Conservation (phyloP, 2,113 vertebrate genomes). For the Pseudonaja textilis region DNA sequence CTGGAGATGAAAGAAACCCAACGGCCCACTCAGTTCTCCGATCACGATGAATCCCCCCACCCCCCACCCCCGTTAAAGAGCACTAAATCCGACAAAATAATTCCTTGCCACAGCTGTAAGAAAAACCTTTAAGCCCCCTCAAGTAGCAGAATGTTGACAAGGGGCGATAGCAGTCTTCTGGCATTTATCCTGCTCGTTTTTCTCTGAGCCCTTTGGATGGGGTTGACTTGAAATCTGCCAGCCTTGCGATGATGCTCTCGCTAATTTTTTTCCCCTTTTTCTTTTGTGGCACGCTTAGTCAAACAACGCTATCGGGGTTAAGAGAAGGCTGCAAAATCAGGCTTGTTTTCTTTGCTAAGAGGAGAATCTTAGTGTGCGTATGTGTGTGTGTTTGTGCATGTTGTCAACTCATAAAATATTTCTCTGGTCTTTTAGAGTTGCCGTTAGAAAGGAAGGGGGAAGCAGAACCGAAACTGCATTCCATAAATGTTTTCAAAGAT, state of each 20-base stretch:
- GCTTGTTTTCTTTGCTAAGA: not conserved
- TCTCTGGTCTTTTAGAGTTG: too few relatives aligned
- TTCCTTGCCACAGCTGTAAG: slow-evolving; percentile 28
- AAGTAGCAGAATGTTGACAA: slow-evolving; percentile 33
- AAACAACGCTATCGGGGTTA: not conserved
- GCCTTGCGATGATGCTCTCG: not conserved
- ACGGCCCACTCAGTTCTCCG: not conserved
- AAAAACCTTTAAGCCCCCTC: slow-evolving; percentile 23
- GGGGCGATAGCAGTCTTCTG: not conserved
- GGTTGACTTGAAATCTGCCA: not conserved
- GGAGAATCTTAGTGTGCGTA: not conserved
- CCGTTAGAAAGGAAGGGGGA: too few relatives aligned
- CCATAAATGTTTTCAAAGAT: too few relatives aligned
- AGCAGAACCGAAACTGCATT: too few relatives aligned
- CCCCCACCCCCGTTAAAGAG: not conserved
- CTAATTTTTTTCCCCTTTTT: too few relatives aligned
- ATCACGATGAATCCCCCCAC: not conserved
- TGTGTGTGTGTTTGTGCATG: too few relatives aligned
- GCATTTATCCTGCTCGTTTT: slow-evolving; percentile 14
- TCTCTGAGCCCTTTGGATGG: not conserved
- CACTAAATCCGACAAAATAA: slow-evolving; percentile 28
- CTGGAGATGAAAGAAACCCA: not conserved
- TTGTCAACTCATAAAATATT: too few relatives aligned
- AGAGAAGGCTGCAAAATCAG: not conserved
- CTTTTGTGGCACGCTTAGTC: not conserved